Percentiles rank a stretch among this genome's conserved stretches.
Conservation (phyloP, 35 echinoderm and acorn worm species). For the Ptychodera flava region DNA sequence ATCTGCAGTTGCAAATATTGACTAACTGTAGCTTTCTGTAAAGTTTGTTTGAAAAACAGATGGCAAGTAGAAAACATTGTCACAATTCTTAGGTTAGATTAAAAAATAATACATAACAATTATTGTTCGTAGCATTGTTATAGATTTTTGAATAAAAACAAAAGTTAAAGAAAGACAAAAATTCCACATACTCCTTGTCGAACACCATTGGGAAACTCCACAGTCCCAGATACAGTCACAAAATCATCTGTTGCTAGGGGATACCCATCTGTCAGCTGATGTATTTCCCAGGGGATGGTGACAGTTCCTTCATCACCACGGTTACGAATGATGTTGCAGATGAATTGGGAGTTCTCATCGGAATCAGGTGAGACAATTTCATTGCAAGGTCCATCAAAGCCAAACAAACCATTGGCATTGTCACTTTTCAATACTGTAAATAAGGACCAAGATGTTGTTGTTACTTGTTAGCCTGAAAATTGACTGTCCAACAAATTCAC, state of each 20-base stretch:
- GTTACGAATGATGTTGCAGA: slow-evolving; percentile 56
- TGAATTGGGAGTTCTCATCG: slow-evolving; percentile 49
- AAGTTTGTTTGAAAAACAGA: no score
- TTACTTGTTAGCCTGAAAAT: background rate
- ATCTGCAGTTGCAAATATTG: no score
- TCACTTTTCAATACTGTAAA: slow-evolving; percentile 95
- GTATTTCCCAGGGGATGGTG: slow-evolving; percentile 76
- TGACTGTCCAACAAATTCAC: no score
- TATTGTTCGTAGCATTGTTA: no score
- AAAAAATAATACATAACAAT: no score
- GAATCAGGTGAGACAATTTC: slow-evolving; percentile 12
- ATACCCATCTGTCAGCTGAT: slow-evolving; percentile 25
- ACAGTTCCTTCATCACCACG: slow-evolving; percentile 87
- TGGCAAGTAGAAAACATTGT: no score
- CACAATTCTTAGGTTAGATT: no score
- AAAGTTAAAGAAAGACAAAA: no score
- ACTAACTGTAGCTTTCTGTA: no score
- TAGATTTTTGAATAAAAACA: no score
- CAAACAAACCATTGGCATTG: slow-evolving; percentile 98
- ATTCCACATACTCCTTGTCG: slow-evolving; percentile 86
- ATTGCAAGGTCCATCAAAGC: slow-evolving; percentile 68
- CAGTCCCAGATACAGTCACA: slow-evolving; percentile 58
- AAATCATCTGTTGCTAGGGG: slow-evolving; percentile 54
- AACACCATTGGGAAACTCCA: slow-evolving; percentile 69
- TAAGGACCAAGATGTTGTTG: background rate